phyloP scores from a whole-genome alignment of 2,888 invertebrate species.

The Eupithecia abbreviata region DNA sequence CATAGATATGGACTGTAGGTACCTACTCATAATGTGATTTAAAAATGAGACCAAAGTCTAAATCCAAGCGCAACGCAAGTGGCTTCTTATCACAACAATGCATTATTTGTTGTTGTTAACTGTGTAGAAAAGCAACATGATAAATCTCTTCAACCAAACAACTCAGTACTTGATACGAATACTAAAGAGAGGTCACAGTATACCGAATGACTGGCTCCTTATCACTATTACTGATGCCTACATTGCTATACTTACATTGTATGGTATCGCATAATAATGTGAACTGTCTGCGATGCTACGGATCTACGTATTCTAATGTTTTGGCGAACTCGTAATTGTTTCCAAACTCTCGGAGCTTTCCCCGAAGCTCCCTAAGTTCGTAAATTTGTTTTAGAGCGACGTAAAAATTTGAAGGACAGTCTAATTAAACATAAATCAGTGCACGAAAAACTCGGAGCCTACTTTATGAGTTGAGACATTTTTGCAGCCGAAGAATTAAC shows the following conservation, averaged over 20 bases:
- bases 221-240: slow-evolving; percentile 52
- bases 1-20: background rate
- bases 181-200: slow-evolving; percentile 59
- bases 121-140: slow-evolving; percentile 43
- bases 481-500: slow-evolving; percentile 73
- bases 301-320: slow-evolving; percentile 50
- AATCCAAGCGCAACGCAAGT: background rate
- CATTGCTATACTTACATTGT: slow-evolving; percentile 19
- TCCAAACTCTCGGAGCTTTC: slow-evolving; percentile 56
- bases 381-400: slow-evolving; percentile 63
- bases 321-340: slow-evolving; percentile 58
- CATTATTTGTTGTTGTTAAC: slow-evolving; percentile 21
- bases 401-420: slow-evolving; percentile 69
- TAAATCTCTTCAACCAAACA: slow-evolving; percentile 57
- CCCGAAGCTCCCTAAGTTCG: slow-evolving; percentile 54
- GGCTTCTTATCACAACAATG: slow-evolving; percentile 22
- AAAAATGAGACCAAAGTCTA: background rate
- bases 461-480: slow-evolving; percentile 66
- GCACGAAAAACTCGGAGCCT: slow-evolving; percentile 65
- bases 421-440: slow-evolving; percentile 79
- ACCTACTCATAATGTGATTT: background rate
- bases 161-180: slow-evolving; percentile 51
- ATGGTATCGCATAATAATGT: slow-evolving; percentile 35
- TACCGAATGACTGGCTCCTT: slow-evolving; percentile 52
- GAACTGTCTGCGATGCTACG: slow-evolving; percentile 39